Conservation (phyloP, 2,888 invertebrate genomes). For the Vesta saturnalis region DNA sequence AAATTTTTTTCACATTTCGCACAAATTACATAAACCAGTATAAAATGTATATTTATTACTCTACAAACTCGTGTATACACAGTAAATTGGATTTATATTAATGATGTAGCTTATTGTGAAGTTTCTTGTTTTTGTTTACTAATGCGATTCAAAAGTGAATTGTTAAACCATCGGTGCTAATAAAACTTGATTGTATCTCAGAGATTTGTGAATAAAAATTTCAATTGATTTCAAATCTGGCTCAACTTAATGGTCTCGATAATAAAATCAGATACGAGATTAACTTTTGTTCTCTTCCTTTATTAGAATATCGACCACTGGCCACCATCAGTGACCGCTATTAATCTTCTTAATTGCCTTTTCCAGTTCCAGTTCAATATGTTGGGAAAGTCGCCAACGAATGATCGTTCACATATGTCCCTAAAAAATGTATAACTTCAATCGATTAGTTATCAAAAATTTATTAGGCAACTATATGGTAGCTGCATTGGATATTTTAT, state of each 20-base stretch:
- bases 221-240: not conserved
- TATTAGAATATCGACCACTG: conserved; percentile 59
- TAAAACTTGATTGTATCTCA: not conserved
- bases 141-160: no score
- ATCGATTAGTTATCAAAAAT: conserved; percentile 27
- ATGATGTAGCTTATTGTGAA: no score
- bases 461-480: no score
- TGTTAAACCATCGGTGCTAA: no score
- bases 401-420: conserved; percentile 58
- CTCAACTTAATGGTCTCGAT: conserved; percentile 10
- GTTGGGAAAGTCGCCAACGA: conserved; percentile 56
- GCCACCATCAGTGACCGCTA: conserved; percentile 54
- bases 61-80: no score
- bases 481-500: no score
- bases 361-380: conserved; percentile 58
- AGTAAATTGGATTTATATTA: no score
- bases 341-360: conserved; percentile 62
- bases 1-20: no score
- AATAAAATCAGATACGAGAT: conserved; percentile 17
- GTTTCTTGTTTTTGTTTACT: no score
- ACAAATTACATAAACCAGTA: no score
- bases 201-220: no score
- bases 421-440: conserved; percentile 54
- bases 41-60: no score
- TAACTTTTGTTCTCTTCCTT: conserved; percentile 38